Conservation (phyloP, 2,797 vertebrate genomes). For the Sebastes minor region DNA sequence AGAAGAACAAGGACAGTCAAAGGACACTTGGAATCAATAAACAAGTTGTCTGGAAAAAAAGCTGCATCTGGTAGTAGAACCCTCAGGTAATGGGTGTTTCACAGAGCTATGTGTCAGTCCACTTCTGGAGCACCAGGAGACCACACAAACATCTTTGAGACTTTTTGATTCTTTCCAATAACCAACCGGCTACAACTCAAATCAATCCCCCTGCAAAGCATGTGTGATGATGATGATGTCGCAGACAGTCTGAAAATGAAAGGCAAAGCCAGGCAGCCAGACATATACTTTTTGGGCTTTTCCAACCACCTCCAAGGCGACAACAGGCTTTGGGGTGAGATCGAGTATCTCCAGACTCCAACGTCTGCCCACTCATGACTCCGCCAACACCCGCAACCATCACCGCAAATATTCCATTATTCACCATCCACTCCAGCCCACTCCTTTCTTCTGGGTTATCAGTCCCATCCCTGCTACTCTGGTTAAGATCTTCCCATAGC, state of each 20-base stretch:
- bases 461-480: constrained; percentile 57
- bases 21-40: background rate
- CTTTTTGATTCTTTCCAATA: constrained; percentile 5
- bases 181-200: background rate
- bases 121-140: background rate
- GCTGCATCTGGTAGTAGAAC: background rate
- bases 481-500: constrained; percentile 63
- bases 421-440: constrained; percentile 54
- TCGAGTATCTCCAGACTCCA: constrained; percentile 56
- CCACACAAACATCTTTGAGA: background rate
- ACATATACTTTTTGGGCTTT: constrained; percentile 16
- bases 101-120: background rate
- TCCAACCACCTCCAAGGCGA: constrained; percentile 33
- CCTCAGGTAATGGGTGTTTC: background rate
- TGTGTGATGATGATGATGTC: constrained; percentile 6
- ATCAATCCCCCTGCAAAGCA: background rate
- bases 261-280: constrained; percentile 7
- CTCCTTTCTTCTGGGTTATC: constrained; percentile 65
- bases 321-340: constrained; percentile 23
- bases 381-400: constrained; percentile 61
- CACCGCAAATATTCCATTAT: constrained; percentile 66
- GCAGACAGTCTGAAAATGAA: constrained; percentile 31
- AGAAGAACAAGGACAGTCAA: background rate
- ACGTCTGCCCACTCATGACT: constrained; percentile 59
- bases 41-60: background rate